Evolutionary conservation across 2,113 vertebrate genomes (phyloP).

Genomic region (Edolisoma coerulescens): DNA sequence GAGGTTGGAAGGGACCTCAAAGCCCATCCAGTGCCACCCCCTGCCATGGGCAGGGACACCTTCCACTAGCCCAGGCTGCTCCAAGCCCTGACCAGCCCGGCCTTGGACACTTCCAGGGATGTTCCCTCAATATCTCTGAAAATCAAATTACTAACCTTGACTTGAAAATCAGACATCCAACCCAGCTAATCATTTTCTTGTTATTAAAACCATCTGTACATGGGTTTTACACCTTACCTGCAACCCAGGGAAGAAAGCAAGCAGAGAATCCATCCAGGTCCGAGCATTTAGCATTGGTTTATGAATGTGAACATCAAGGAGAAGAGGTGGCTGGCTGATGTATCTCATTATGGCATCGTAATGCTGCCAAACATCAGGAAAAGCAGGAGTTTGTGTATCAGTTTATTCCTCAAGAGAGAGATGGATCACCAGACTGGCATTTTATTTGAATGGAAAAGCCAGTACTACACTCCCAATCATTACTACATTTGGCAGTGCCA

Average conservation of each 20-base stretch:
- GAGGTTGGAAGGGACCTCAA: background rate
- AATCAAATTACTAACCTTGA: background rate
- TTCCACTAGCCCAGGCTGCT: rapidly evolving
- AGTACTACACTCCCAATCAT: background rate
- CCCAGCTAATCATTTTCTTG: background rate
- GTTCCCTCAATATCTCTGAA: background rate
- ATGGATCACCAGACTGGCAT: background rate
- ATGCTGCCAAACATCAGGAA: constrained; percentile 77
- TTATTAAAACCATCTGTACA: background rate
- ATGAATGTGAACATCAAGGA: constrained; percentile 97
- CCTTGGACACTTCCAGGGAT: background rate
- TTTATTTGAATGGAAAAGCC: background rate
- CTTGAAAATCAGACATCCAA: background rate
- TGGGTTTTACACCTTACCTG: constrained; percentile 77
- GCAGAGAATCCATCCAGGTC: constrained; percentile 98
- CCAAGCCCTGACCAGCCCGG: rapidly evolving
- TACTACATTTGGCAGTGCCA: background rate
- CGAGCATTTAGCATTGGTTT: constrained; percentile 96
- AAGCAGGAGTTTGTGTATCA: background rate
- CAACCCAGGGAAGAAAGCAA: constrained; percentile 96
- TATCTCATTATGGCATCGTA: constrained; percentile 99
- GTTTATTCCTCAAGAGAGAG: background rate
- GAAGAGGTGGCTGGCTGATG: constrained; percentile 95
- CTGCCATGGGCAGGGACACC: background rate
- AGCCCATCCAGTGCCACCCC: background rate